Base-by-base conservation (phyloP, 2,888 invertebrate genomes). In the Nomada fucata region DNA sequence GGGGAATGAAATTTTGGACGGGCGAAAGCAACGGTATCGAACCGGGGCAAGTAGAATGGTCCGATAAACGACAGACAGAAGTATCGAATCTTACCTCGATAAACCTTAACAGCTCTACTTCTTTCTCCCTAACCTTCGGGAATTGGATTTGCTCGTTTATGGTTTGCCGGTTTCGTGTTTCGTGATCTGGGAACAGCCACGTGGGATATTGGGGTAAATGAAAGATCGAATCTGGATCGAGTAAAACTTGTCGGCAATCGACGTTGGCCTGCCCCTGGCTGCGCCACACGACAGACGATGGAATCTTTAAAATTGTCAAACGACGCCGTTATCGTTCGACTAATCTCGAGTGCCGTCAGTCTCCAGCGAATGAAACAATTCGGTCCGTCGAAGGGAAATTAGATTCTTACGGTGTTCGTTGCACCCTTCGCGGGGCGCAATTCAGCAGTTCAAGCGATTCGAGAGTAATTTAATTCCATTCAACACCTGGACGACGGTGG, bases 111-210 rank as follows among this genome's bases (percentile, higher is more conserved):
- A 70, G 20, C 70, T 20, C 36, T 52, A 18, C 50, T 61, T 52
- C 18, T 15, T 15, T 3, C 20, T 2, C 15, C 50, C 26, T 36
- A 29, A 20, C 61, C 20, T 50, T 23, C 23, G 52, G 71, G 36
- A 71, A 71, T 71, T 7, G 64, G 55, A 44, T 64, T 44, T 18
- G 15, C 26, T 20, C 64, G 61, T 15, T 72, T 26, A 72, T 64
- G 42, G n/a, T 36, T 9, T 44, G 20, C n/a, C 11, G 10, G n/a
- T 1, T 29, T 57, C 50, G 55, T 47, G 20, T 55, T 63, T 53
- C 20, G 42, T 13, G 26, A 15, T n/a, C 13, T 36, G 36, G 36
- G 26, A 9, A 55, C 44, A 20, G 11, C 15, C 7, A 20, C 20
- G 63, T 26, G 20, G 29, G 29, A n/a, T 29, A 57, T 36, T 44